phyloP scores from a whole-genome alignment of 2,113 vertebrate species.

The Anolis carolinensis region DNA sequence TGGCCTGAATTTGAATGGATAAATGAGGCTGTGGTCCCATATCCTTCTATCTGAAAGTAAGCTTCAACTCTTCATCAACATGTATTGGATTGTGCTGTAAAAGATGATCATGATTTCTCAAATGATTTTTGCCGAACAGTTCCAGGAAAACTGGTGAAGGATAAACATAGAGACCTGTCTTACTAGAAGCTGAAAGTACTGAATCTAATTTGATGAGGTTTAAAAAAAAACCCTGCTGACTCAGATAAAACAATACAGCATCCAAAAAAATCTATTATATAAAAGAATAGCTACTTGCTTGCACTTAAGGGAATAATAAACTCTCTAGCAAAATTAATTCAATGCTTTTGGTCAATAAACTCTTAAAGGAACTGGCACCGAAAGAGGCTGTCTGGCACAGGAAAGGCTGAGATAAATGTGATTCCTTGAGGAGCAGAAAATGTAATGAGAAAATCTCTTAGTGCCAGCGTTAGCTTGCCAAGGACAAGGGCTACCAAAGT shows the following conservation, averaged over 20 bases:
- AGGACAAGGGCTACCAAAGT: slow-evolving; percentile 20
- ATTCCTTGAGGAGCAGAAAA: slow-evolving; percentile 28
- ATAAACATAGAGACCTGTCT: background rate
- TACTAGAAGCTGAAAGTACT: background rate
- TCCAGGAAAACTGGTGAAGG: background rate
- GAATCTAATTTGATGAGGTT: slow-evolving; percentile 24
- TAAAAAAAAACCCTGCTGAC: slow-evolving; percentile 1
- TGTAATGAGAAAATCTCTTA: slow-evolving; percentile 19
- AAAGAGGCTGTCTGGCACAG: slow-evolving; percentile 10
- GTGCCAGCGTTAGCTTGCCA: slow-evolving; percentile 2
- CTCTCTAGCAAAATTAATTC: slow-evolving; percentile 26
- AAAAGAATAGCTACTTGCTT: background rate
- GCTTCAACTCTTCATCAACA: background rate
- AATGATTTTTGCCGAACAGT: background rate
- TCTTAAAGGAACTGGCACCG: slow-evolving; percentile 19
- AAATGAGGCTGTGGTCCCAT: background rate
- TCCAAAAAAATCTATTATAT: slow-evolving; percentile 7
- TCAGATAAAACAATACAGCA: slow-evolving; percentile 38
- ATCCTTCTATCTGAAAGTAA: too few relatives aligned
- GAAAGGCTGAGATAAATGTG: slow-evolving; percentile 10
- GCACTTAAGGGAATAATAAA: slow-evolving; percentile 8
- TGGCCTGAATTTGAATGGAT: background rate
- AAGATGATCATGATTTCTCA: background rate
- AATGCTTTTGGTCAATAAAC: background rate
- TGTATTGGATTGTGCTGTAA: background rate